Base-by-base conservation (phyloP, 1,140 invertebrate genomes). In the Bombus soroeensis region DNA sequence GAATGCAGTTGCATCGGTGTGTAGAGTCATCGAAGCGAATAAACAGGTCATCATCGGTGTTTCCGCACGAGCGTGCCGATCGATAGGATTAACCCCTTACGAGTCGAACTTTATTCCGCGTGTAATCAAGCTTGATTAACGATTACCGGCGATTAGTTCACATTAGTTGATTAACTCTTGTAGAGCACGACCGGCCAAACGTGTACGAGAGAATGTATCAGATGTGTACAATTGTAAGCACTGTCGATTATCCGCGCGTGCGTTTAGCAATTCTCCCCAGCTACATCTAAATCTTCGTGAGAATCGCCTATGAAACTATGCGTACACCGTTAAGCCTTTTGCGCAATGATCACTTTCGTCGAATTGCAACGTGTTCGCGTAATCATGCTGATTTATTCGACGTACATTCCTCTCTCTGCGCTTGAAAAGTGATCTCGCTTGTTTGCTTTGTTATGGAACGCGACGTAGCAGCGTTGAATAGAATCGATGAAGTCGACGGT, bases 161-260 rank as follows among this genome's bases (percentile, higher is more conserved):
- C 88, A 90, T 90, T 83, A 90, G 70, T 89, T 89, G 85, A 90
- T 90, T 90, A 89, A 89, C 80, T 81, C 88, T 76, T 81, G 80
- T 84, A 74, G 41, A 32, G 74, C 75, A 43, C 53, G 18, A 53
- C n/a, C 37, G 68, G 22, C 80, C 62, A 62, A 84, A 87, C 76
- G 53, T 81, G 75, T 32, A 66, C 80, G 74, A 62, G 32, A 79
- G 68, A 82, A 32, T 78, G 83, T 90, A 86, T 89, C 85, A 87
- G 83, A 89, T 86, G 62, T 88, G 57, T 83, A 73, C 71, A 57
- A 57, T 71, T 88, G 64, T 89, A 81, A 90, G 68, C 85, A 74
- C 53, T 25, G 37, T 25, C 57, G 89, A 90, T 90, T 89, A 87
- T 72, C 77, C 78, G 64, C 39, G 34, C 28, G 28, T 53, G 76